Percentiles rank a stretch among this genome's conserved stretches.
phyloP scores from a whole-genome alignment of 2,113 vertebrate species.

The Parus major region DNA sequence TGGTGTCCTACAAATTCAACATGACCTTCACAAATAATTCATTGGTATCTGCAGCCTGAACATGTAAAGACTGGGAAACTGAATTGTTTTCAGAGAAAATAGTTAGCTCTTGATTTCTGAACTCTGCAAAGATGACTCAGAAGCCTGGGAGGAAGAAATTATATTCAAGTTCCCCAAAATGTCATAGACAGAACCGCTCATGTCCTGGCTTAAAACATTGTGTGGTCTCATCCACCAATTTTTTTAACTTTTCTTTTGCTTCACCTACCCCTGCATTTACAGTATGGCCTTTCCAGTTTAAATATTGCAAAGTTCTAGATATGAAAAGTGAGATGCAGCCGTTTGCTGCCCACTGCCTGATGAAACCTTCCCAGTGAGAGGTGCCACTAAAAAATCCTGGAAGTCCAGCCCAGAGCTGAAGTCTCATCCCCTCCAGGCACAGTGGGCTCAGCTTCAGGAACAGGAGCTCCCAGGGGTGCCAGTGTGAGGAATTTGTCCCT shows the following conservation, averaged over 20 bases:
- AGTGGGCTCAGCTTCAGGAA: not conserved
- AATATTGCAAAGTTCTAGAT: not conserved
- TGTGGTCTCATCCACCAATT: not conserved
- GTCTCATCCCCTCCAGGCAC: rapidly evolving
- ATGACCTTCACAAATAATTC: conserved; percentile 31
- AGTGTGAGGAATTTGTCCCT: not conserved
- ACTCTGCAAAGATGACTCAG: not conserved
- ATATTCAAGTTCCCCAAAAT: not conserved
- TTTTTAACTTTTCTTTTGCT: not conserved
- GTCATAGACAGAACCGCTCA: rapidly evolving
- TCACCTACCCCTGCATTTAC: not conserved
- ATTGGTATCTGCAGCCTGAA: not conserved
- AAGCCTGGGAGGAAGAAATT: not conserved
- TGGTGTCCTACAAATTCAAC: conserved; percentile 3
- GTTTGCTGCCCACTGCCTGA: not conserved
- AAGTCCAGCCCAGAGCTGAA: not conserved
- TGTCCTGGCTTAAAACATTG: not conserved
- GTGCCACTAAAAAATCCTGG: not conserved
- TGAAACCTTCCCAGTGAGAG: not conserved
- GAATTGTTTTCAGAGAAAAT: not conserved
- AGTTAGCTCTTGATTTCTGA: not conserved
- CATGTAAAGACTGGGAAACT: not conserved
- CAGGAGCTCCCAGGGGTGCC: not conserved
- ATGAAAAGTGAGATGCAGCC: not conserved
- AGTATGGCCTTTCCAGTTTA: not conserved